These are phyloP conservation scores for Sinelater perroti DNA, from an alignment of 2,888 invertebrate genomes.

Conservation along the genomic window DNA sequence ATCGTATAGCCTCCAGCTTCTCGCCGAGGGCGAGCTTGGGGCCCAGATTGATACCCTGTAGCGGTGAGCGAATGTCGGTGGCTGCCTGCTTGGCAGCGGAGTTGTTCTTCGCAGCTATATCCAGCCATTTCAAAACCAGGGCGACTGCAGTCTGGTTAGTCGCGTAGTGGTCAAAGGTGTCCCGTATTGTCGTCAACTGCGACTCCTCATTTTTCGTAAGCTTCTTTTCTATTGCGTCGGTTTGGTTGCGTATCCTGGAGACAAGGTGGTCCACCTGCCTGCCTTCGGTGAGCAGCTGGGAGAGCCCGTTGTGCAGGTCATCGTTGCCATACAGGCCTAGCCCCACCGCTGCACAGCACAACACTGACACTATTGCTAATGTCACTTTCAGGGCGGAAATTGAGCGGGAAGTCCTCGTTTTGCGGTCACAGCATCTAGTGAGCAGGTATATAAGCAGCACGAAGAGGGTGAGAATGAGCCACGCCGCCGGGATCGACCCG, in stretches of 20 bases:
- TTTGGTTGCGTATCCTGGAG: constrained; percentile 83
- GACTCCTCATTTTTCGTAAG: constrained; percentile 66
- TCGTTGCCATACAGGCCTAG: constrained; percentile 94
- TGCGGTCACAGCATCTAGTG: constrained; percentile 94
- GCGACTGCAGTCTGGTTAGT: constrained; percentile 81
- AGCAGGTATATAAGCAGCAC: constrained; percentile 91
- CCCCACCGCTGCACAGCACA: constrained; percentile 90
- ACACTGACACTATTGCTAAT: constrained; percentile 81
- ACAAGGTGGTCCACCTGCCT: constrained; percentile 83
- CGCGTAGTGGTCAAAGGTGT: constrained; percentile 80
- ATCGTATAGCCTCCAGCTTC: constrained; percentile 77
- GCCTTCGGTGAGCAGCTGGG: constrained; percentile 81
- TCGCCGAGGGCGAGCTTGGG: constrained; percentile 69
- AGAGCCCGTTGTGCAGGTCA: constrained; percentile 89
- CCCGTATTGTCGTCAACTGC: constrained; percentile 75
- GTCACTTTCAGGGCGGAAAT: constrained; percentile 87
- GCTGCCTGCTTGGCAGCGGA: constrained; percentile 79
- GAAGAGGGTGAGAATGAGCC: constrained; percentile 89
- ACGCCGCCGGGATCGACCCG: constrained; percentile 92
- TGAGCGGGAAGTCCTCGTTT: constrained; percentile 86
- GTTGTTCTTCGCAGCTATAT: constrained; percentile 77
- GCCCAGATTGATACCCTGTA: constrained; percentile 76
- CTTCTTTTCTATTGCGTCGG: constrained; percentile 78
- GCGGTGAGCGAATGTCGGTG: constrained; percentile 70
- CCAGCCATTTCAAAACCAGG: constrained; percentile 74